Evolutionary conservation across 1,140 invertebrate species (phyloP), one percentile per base, ranked within the genome.

Genomic region (Temnothorax longispinosus): DNA sequence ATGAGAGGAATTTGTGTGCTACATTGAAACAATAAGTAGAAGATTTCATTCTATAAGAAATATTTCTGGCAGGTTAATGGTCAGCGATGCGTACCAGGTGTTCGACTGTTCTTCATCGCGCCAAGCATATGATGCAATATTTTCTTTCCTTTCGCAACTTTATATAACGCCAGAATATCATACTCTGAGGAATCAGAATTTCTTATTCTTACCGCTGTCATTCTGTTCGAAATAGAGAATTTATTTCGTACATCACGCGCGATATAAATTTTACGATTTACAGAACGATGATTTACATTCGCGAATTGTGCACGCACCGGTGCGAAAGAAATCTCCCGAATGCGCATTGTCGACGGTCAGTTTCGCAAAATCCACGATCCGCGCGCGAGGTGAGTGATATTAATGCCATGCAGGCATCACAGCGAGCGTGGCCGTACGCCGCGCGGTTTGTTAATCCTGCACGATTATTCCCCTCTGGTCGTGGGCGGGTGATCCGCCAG

Each of bases 391-490:
- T 35, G 27, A 41, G 47, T 58, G 52, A 80, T 80, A 69, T 54
- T 54, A 69, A 81, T 32, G 64, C 6, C 18, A n/a, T 27, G 27
- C 27, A 27, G 27, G 15, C 65, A 0, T 32, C 38, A 15, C 38
- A 13, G n/a, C n/a, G 27, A 41, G 21, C 60, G 18, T 27, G 38
- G 18, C 10, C 35, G 35, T 65, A 41, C 6, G 38, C 2, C 38
- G n/a, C 3, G 10, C 52, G 27, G 38, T 82, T 82, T 67, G 80
- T 82, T 74, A 74, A 54, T 82, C 52, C 80, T 54, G 67, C 41
- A 44, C 41, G 56, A 72, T 27, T 72, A 72, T 56, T 71, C 21
- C 50, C n/a, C 38, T 38, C 18, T 44, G 1, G 2, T 18, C 54
- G 80, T 82, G 41, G 80, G 80, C 80, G 67, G 67, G 8, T 32